Evolutionary conservation across 2,888 invertebrate species (phyloP).

Genomic region (Polydrusus pterygomalis): DNA sequence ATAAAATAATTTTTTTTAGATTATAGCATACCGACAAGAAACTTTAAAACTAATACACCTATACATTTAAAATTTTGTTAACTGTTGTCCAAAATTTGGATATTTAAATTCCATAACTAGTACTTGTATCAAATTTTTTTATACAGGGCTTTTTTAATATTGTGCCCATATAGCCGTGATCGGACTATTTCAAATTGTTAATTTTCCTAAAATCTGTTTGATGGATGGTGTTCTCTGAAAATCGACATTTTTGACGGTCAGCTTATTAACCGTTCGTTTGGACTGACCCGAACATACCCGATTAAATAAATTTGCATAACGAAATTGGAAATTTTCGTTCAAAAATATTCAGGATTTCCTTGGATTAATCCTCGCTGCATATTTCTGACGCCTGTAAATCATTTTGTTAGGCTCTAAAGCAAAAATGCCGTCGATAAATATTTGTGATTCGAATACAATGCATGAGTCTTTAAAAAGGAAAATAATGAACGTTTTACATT

Average conservation of each 20-base stretch:
- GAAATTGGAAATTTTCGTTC: slow-evolving; percentile 1
- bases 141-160: too few relatives aligned
- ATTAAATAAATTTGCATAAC: slow-evolving; percentile 13
- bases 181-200: too few relatives aligned
- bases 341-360: slow-evolving; percentile 7
- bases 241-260: not conserved
- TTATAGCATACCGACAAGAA: too few relatives aligned
- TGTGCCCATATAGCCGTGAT: too few relatives aligned
- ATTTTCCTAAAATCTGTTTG: not conserved
- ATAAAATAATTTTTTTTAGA: too few relatives aligned
- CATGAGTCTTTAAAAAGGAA: not conserved
- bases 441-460: not conserved
- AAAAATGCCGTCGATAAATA: not conserved
- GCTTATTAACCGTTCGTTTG: not conserved
- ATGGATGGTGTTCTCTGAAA: not conserved
- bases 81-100: too few relatives aligned
- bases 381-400: not conserved
- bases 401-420: not conserved
- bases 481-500: not conserved
- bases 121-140: too few relatives aligned
- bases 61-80: too few relatives aligned
- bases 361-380: slow-evolving; percentile 7
- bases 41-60: too few relatives aligned
- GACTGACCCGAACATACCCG: not conserved
- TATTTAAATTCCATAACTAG: too few relatives aligned